Evolutionary conservation across 2,797 vertebrate species (phyloP), one percentile per base, ranked within the genome.

Genomic region (Acanthiza pusilla): DNA sequence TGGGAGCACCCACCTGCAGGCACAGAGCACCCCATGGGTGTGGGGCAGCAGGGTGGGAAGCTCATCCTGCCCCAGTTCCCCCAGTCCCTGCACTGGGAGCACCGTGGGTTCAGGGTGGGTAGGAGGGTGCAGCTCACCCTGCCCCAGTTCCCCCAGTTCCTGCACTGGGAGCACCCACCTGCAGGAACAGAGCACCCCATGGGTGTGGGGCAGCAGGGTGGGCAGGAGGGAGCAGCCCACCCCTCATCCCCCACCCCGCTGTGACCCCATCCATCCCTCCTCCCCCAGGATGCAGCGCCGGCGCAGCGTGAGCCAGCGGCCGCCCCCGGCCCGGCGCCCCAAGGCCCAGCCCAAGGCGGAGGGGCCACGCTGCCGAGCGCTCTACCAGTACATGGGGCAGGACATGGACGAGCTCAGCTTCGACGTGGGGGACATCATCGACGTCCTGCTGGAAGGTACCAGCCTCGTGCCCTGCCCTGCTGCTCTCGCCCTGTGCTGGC

Each of bases 381-480:
- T 99, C 20, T 99, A 99, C 88, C 99, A 99, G 95, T 99, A 99
- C 38, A 1, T 97, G 0, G 99, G 99, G 32, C 99, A 99, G 95
- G 99, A 99, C 36, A 98, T 98, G 15, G 99, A 99, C 0, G 99
- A 99, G 97, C 98, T 99, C 97, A 99, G 98, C 97, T 99, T 99
- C 89, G 98, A 99, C 0, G 97, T 95, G 61, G 98, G 98, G 2
- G 99, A 99, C 0, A 89, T 99, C 73, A 98, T 99, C 2, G 99
- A 99, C 57, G 98, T 99, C 36, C 38, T 99, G 84, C 95, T 98
- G 93, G 98, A 99, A 98, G 99, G 99, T 99, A 3, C 21, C 4
- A 0, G 22, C 10, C 9, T 40, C 71, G 73, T 7, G 9, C 45
- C 60, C 88, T 26, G 53, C 40, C 62, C 42, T 4, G n/a, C 60